Evolutionary conservation across 1,140 invertebrate species (phyloP), one percentile per base, ranked within the genome.

Genomic region (Drusus annulatus): DNA sequence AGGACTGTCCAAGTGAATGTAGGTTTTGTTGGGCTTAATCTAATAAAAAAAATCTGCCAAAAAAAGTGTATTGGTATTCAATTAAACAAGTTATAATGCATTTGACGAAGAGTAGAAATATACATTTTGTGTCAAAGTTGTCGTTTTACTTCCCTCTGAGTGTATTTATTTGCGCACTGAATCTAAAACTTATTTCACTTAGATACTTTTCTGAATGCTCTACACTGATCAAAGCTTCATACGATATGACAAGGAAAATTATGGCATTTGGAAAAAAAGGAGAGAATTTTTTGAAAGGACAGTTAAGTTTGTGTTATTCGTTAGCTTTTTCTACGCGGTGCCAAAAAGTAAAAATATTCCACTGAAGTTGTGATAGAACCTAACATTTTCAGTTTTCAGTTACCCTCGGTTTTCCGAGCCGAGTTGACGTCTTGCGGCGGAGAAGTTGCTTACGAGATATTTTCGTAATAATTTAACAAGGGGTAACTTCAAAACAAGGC

Each of bases 361-460:
- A n/a, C 15, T 16, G 6, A 71, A 71, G 50, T 71, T 71, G 45
- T 52, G n/a, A 71, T 52, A 71, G 45, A 19, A 50, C 51, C 45
- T 21, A 71, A 52, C 36, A 51, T 71, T 71, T 71, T 28, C 13
- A 15, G 62, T n/a, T n/a, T 1, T 56, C 54, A 75, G 71, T 75
- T 75, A 25, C 52, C 23, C 71, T 75, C 71, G 71, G 71, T 56
- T 19, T 58, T 36, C 31, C 52, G 52, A 75, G 71, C 71, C 51
- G 54, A 75, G 71, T 23, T 19, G 71, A 75, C 71, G 71, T 25
- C 36, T 71, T 52, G 13, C 8, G 68, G 2, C 19, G 17, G 68
- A n/a, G 2, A 15, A 16, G 50, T 23, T 6, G 50, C 13, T 52
- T 10, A 1, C 16, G 8, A 25, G 10, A 16, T 15, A 71, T 71